phyloP scores from a whole-genome alignment of 2,113 vertebrate species.

The Dipodomys stephensi region DNA sequence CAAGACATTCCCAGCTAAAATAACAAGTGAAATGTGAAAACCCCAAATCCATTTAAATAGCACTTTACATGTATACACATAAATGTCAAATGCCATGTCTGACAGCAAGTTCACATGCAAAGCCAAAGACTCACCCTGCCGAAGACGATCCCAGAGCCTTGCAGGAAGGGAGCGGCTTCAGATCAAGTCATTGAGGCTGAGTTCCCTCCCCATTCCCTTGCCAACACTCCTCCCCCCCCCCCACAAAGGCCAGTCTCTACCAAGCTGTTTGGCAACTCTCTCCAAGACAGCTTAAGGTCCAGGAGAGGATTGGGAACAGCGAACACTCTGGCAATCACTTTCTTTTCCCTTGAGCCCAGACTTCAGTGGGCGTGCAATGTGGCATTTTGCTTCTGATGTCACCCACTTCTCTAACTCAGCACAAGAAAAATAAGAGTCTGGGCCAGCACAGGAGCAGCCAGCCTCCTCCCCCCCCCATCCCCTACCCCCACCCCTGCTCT shows the following conservation, averaged over 20 bases:
- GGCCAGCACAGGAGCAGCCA: conserved; percentile 8
- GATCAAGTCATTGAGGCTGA: conserved; percentile 8
- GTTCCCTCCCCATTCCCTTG: conserved; percentile 9
- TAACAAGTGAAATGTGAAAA: conserved; percentile 4
- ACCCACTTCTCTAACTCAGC: conserved; percentile 62
- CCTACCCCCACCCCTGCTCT: too few relatives aligned
- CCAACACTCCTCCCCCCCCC: conserved; percentile 54
- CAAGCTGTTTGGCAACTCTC: conserved; percentile 78
- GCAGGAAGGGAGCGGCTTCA: conserved; percentile 46
- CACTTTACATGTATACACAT: not conserved
- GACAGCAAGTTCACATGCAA: conserved; percentile 29
- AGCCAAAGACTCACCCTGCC: conserved; percentile 73
- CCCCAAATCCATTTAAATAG: not conserved
- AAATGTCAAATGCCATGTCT: not conserved
- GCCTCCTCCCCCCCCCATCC: too few relatives aligned
- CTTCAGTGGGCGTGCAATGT: conserved; percentile 82
- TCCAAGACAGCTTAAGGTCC: conserved; percentile 77
- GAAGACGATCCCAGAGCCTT: conserved; percentile 28
- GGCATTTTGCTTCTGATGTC: conserved; percentile 78
- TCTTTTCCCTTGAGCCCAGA: conserved; percentile 76
- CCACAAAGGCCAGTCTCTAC: conserved; percentile 72
- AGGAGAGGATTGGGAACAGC: conserved; percentile 75
- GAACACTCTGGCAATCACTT: conserved; percentile 68
- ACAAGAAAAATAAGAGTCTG: conserved; percentile 45
- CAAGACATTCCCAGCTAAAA: conserved; percentile 38